Percentiles rank a stretch among this genome's conserved stretches.
These are phyloP conservation scores for Lepidurus arcticus DNA, from an alignment of 1,140 invertebrate genomes.

Conservation along the genomic window DNA sequence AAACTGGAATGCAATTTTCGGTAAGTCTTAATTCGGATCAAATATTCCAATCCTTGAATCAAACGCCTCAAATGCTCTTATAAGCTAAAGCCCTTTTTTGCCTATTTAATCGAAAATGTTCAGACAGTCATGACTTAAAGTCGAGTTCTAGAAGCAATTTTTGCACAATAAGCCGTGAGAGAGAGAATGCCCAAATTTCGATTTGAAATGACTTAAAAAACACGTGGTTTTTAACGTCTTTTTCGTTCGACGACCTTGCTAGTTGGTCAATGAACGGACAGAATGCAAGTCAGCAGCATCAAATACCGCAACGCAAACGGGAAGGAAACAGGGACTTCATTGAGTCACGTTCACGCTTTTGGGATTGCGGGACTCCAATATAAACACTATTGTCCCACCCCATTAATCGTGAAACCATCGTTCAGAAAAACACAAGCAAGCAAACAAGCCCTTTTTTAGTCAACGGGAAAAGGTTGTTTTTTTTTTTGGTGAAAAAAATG, in stretches of 20 bases:
- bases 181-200: too few relatives aligned
- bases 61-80: too few relatives aligned
- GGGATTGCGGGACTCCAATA: not conserved
- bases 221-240: not conserved
- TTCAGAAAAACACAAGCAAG: not conserved
- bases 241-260: slow-evolving; percentile 18
- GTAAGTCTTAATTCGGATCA: not conserved
- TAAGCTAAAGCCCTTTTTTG: too few relatives aligned
- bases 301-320: not conserved
- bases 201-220: not conserved
- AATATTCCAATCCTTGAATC: too few relatives aligned
- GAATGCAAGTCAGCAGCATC: not conserved
- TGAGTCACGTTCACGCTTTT: not conserved
- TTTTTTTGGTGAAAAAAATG: not conserved
- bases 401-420: not conserved
- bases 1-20: slow-evolving; percentile 5
- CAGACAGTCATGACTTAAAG: too few relatives aligned
- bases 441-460: not conserved
- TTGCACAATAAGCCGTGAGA: too few relatives aligned
- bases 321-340: not conserved
- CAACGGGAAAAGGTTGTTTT: slow-evolving; percentile 11
- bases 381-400: not conserved
- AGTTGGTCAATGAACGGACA: slow-evolving; percentile 5
- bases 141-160: too few relatives aligned
- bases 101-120: too few relatives aligned